Evolutionary conservation across 2,113 vertebrate species (phyloP).

Genomic region (Oryzias curvinotus): DNA sequence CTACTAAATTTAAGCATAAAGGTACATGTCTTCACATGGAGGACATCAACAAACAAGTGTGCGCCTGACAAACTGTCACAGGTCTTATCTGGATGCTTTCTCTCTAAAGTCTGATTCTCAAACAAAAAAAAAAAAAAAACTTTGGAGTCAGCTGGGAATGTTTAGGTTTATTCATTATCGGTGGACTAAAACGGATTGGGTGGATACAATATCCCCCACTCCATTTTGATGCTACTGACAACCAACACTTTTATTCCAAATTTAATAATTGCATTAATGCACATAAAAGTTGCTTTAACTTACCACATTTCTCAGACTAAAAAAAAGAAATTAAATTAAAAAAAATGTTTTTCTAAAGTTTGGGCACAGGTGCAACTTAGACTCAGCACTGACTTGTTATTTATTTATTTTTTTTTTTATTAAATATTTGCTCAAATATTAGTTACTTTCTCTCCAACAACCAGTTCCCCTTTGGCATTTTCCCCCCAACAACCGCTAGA

Average conservation of each 20-base stretch:
- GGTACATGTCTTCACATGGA: background rate
- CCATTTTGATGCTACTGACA: background rate
- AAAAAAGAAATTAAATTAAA: no score
- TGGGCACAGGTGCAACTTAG: no score
- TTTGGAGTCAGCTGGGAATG: conserved; percentile 6
- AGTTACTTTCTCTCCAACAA: no score
- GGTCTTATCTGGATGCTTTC: conserved; percentile 40
- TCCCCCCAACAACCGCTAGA: no score
- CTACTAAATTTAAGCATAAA: background rate
- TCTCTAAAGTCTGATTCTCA: conserved; percentile 56
- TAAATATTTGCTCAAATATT: no score
- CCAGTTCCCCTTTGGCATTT: no score
- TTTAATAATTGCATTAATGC: no score
- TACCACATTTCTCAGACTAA: no score
- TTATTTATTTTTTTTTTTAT: no score
- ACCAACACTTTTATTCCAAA: background rate
- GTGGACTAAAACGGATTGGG: background rate
- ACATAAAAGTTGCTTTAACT: no score
- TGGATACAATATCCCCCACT: background rate
- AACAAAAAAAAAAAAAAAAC: conserved; percentile 16
- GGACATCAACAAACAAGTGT: background rate
- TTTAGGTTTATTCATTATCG: conserved; percentile 1
- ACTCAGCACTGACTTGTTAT: no score
- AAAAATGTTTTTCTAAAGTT: no score
- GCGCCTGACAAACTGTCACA: conserved; percentile 38